Conservation (phyloP, 64 coral and sea anemone species). For the Porites lutea region DNA sequence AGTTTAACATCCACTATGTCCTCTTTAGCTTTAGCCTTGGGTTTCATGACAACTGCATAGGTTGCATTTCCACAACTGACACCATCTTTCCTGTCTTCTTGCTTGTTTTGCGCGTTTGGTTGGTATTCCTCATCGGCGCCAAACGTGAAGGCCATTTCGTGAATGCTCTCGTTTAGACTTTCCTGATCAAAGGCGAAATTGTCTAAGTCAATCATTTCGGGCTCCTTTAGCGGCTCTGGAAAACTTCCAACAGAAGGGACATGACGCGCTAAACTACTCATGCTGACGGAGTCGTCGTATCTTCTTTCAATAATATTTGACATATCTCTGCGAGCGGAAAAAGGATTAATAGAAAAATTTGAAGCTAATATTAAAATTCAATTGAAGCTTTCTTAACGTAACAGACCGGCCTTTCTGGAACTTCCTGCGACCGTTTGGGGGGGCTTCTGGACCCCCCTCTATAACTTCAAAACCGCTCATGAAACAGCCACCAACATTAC, state of each 20-base stretch:
- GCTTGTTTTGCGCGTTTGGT: not conserved
- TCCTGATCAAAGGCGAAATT: slow-evolving; percentile 27
- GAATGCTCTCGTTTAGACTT: slow-evolving; percentile 39
- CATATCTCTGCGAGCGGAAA: not conserved
- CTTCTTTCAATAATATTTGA: not conserved
- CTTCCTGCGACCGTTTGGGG: no score
- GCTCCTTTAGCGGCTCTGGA: slow-evolving; percentile 8
- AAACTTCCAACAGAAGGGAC: slow-evolving; percentile 7
- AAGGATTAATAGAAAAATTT: not conserved
- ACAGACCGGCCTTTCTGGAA: no score
- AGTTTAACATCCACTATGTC: not conserved
- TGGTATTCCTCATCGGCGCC: slow-evolving; percentile 41
- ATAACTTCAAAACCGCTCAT: no score
- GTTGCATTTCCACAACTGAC: slow-evolving; percentile 11
- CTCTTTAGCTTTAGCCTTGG: not conserved
- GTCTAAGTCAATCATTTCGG: slow-evolving; percentile 5
- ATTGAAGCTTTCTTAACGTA: no score
- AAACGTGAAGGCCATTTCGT: not conserved
- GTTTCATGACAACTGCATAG: slow-evolving; percentile 24
- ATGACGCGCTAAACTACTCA: not conserved
- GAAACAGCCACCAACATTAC: no score
- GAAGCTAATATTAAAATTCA: no score
- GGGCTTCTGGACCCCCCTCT: no score
- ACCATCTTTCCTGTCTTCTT: slow-evolving; percentile 10
- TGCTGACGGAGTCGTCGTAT: slow-evolving; percentile 23